Base-by-base conservation (phyloP, 2,113 vertebrate genomes). In the Rhinichthys klamathensis region DNA sequence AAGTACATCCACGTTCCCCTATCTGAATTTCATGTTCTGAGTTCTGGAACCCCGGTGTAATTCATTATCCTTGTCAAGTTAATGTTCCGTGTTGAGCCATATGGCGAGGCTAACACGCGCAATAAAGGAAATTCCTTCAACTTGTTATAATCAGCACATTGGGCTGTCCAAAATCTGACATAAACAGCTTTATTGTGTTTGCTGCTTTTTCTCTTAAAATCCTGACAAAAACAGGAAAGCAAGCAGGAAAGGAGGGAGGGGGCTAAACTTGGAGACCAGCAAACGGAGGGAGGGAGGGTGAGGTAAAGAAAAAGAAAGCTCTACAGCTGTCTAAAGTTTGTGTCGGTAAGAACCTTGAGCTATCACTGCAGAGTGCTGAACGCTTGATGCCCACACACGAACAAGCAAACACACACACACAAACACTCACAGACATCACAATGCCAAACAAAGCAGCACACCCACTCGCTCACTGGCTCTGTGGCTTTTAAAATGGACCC, bases 61-160 rank as follows among this genome's bases (percentile, higher is more conserved):
- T 97, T 96, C 93, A 96, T 96, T 96, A 96, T 95, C 94, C 93
- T 93, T 96, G 94, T 97, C 95, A 97, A 95, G 94, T 96, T 96
- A 97, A 97, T 96, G 96, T 97, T 95, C 94, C 95, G 92, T 97
- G 95, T 95, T 94, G 93, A 95, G 94, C 96, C 96, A 97, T 97
- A 96, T 96, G 96, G 95, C 93, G 91, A 89, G 93, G 93, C 95
- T 96, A 79, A 94, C 93, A 95, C 92, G 93, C 92, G 95, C 94
- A 94, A 96, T 95, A 96, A 97, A 96, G 92, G 94, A 96, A 95
- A 95, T 96, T 95, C 95, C 95, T 95, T 95, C 94, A 94, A 95
- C 94, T 96, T 96, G 95, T 95, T 95, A 95, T 94, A 95, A 96
- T 96, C 95, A 96, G 95, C 96, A 96, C 92, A 96, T 94, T 95